These are phyloP conservation scores for Muntiacus muntjak DNA, from an alignment of 2,113 vertebrate species.

Conservation along the genomic window DNA sequence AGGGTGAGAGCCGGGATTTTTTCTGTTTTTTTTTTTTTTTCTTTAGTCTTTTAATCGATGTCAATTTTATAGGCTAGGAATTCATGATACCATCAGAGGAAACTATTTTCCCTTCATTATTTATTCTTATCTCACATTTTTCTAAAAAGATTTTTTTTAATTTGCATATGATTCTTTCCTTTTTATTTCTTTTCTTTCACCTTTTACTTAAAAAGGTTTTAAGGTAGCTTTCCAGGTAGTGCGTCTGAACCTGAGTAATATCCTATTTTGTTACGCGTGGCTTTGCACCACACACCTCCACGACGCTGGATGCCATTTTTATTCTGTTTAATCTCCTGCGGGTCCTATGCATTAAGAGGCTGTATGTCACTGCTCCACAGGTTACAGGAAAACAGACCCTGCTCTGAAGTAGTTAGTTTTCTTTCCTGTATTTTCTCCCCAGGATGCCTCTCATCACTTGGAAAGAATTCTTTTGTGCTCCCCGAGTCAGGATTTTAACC, in stretches of 20 bases:
- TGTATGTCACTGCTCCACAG: accelerated
- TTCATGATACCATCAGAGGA: neutral
- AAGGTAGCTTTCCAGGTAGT: neutral
- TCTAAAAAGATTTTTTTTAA: neutral
- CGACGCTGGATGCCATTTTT: neutral
- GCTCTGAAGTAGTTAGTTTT: neutral
- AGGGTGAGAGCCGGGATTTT: neutral
- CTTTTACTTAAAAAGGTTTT: neutral
- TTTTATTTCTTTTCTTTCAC: neutral
- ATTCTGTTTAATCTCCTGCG: neutral
- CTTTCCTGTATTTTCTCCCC: neutral
- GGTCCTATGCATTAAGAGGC: neutral
- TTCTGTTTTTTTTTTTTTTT: no score
- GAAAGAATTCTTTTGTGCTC: neutral
- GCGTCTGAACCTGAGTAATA: neutral
- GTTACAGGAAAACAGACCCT: neutral
- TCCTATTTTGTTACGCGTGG: neutral
- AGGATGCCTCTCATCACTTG: neutral
- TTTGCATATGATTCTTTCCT: neutral
- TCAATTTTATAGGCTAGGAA: neutral
- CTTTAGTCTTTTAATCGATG: neutral
- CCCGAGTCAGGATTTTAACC: neutral
- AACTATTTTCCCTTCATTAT: neutral
- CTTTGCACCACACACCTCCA: neutral
- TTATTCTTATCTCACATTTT: neutral